phyloP scores from a whole-genome alignment of 2,113 vertebrate genomes.

The Hyaena hyaena region DNA sequence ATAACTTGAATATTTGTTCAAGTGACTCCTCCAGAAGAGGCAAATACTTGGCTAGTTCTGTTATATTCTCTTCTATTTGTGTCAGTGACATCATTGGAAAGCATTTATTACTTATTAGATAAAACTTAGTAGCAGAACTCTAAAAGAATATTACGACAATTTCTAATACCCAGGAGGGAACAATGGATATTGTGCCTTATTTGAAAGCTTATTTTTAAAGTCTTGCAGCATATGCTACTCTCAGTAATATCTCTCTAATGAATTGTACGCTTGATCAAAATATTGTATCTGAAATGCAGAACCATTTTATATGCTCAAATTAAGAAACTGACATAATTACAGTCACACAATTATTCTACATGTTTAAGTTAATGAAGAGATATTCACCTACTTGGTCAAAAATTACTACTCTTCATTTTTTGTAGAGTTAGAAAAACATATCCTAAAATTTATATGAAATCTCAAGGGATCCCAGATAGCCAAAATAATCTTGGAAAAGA shows the following conservation, averaged over 20 bases:
- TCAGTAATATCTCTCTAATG: conserved; percentile 1
- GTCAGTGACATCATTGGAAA: conserved; percentile 22
- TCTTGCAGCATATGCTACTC: not conserved
- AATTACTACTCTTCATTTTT: not conserved
- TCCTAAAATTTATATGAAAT: not conserved
- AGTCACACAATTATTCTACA: not conserved
- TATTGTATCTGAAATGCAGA: not conserved
- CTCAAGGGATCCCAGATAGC: not conserved
- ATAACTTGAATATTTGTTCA: not conserved
- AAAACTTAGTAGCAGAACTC: not conserved
- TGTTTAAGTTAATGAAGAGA: not conserved
- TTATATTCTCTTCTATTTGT: not conserved
- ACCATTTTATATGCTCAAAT: conserved; percentile 31
- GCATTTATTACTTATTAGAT: not conserved
- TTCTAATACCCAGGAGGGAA: not conserved
- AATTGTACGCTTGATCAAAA: conserved; percentile 4
- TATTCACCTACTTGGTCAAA: not conserved
- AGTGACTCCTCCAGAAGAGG: not conserved
- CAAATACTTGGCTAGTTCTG: not conserved
- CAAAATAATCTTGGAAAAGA: not conserved
- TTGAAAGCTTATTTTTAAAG: conserved; percentile 25
- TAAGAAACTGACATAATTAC: conserved; percentile 18
- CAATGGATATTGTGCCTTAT: not conserved
- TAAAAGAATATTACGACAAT: conserved; percentile 14
- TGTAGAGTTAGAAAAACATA: not conserved